phyloP scores from a whole-genome alignment of 2,888 invertebrate genomes.

The Nemotelus nigrinus region DNA sequence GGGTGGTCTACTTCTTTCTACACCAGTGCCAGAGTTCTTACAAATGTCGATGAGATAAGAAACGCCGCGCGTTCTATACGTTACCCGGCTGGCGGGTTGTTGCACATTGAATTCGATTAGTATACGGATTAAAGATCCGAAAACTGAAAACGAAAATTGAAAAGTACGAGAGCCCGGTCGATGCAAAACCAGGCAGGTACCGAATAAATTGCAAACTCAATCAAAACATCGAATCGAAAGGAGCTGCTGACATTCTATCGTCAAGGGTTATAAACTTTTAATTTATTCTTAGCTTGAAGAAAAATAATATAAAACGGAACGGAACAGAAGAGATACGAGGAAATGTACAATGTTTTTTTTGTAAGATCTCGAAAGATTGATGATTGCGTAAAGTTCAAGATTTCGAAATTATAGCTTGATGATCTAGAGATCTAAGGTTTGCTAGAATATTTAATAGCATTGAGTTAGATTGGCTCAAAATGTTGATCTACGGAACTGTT shows the following conservation, averaged over 20 bases:
- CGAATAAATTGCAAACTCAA: conserved; percentile 31
- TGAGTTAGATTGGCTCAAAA: too few relatives aligned
- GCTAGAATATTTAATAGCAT: too few relatives aligned
- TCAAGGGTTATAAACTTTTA: conserved; percentile 36
- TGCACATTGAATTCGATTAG: conserved; percentile 16
- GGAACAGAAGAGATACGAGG: too few relatives aligned
- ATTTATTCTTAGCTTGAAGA: conserved; percentile 17
- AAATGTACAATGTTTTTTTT: too few relatives aligned
- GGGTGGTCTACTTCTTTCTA: conserved; percentile 48
- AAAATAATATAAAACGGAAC: background rate
- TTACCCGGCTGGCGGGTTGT: conserved; percentile 7
- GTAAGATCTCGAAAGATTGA: too few relatives aligned
- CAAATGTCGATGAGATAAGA: conserved; percentile 49
- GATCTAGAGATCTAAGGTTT: too few relatives aligned
- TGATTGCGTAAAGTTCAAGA: too few relatives aligned
- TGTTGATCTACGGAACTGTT: too few relatives aligned
- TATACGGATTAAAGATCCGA: conserved; percentile 1
- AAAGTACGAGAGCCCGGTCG: background rate
- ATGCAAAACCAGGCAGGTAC: background rate
- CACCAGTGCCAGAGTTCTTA: conserved; percentile 45
- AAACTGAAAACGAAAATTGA: too few relatives aligned
- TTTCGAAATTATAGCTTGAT: too few relatives aligned
- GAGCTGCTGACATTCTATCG: conserved; percentile 28
- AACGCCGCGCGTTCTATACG: conserved; percentile 32
- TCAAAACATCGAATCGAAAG: conserved; percentile 16